Evolutionary conservation across 2,797 vertebrate species (phyloP).

Genomic region (Poecilia gillii): DNA sequence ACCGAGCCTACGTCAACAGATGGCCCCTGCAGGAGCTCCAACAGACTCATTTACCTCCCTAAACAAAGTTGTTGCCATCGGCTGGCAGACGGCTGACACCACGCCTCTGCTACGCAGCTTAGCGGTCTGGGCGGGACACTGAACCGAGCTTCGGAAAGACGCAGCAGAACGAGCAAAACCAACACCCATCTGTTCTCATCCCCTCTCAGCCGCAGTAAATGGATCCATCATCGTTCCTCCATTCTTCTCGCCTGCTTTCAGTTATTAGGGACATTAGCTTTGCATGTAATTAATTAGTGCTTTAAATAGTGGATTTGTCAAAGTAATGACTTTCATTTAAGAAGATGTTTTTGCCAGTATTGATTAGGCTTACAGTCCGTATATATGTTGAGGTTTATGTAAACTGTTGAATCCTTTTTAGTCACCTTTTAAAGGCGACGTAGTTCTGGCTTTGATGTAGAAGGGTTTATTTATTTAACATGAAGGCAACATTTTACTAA

Average conservation of each 20-base stretch:
- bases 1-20: constrained; percentile 52
- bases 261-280: constrained; percentile 72
- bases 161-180: constrained; percentile 47
- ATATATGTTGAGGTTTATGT: constrained; percentile 63
- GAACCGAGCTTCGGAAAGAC: constrained; percentile 44
- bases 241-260: constrained; percentile 47
- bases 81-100: constrained; percentile 54
- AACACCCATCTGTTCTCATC: constrained; percentile 63
- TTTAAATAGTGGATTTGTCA: constrained; percentile 71
- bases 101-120: constrained; percentile 59
- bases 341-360: constrained; percentile 69
- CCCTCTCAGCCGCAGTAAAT: constrained; percentile 26
- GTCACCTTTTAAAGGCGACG: constrained; percentile 55
- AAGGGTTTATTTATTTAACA: constrained; percentile 5
- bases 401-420: constrained; percentile 63
- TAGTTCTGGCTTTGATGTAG: constrained; percentile 20
- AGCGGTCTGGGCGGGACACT: constrained; percentile 48
- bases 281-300: constrained; percentile 74
- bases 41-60: constrained; percentile 56
- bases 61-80: constrained; percentile 69
- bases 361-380: constrained; percentile 66
- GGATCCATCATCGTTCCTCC: constrained; percentile 52
- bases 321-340: constrained; percentile 79
- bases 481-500: neutral
- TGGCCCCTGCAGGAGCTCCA: constrained; percentile 50